These are phyloP conservation scores for Neomonachus schauinslandi DNA, from an alignment of 2,113 vertebrate species.

Conservation along the genomic window DNA sequence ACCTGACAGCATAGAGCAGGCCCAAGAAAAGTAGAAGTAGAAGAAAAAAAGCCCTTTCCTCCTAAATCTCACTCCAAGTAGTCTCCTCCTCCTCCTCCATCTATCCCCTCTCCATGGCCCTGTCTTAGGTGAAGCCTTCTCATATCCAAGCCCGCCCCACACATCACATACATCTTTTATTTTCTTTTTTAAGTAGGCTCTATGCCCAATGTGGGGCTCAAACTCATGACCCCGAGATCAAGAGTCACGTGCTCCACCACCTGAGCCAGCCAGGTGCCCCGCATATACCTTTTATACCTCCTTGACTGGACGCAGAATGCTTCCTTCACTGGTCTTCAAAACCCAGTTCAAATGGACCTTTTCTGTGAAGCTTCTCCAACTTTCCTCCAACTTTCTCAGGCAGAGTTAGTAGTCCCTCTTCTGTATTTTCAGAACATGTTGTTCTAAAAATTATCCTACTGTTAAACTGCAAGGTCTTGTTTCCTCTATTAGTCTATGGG, in stretches of 20 bases:
- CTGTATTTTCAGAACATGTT: neutral
- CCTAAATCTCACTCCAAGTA: neutral
- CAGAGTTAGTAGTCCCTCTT: neutral
- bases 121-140: neutral
- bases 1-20: neutral
- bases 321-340: conserved; percentile 12
- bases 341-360: neutral
- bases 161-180: neutral
- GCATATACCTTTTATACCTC: neutral
- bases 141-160: neutral
- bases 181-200: neutral
- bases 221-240: neutral
- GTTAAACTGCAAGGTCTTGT: neutral
- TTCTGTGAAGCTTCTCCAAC: neutral
- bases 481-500: neutral
- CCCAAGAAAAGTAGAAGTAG: neutral
- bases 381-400: neutral
- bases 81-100: neutral
- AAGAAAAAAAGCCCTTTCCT: neutral
- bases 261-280: neutral
- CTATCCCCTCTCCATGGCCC: no score
- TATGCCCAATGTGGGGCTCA: neutral
- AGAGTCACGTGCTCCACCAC: neutral
- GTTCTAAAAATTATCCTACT: neutral
- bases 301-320: neutral